Conservation (phyloP, 2,113 vertebrate species). For the Microtus pennsylvanicus region DNA sequence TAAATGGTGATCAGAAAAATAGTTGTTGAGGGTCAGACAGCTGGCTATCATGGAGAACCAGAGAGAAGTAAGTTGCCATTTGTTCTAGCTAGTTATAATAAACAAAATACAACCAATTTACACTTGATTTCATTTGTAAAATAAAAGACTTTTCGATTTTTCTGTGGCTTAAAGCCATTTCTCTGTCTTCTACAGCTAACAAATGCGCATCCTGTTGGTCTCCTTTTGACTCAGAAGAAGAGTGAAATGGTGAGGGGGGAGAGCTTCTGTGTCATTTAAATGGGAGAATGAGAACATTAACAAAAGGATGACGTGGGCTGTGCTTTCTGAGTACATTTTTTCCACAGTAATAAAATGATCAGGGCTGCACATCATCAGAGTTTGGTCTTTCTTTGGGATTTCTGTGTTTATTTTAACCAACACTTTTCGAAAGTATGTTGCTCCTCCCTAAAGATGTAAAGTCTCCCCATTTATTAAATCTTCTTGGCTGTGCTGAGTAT, state of each 20-base stretch:
- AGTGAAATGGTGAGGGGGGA: neutral
- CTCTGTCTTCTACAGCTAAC: slow-evolving; percentile 16
- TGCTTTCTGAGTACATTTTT: slow-evolving; percentile 72
- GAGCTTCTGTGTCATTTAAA: slow-evolving; percentile 26
- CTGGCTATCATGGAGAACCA: neutral
- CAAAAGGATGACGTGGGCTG: slow-evolving; percentile 51
- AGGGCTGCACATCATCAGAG: slow-evolving; percentile 71
- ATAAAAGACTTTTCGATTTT: neutral
- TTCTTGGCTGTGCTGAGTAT: slow-evolving; percentile 69
- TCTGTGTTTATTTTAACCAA: slow-evolving; percentile 81
- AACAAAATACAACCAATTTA: neutral
- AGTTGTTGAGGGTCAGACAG: neutral
- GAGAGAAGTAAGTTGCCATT: neutral
- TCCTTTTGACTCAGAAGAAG: slow-evolving; percentile 40
- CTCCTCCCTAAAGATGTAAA: slow-evolving; percentile 83
- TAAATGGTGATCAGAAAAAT: slow-evolving; percentile 36
- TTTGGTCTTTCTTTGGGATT: slow-evolving; percentile 75
- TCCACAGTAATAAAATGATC: slow-evolving; percentile 79
- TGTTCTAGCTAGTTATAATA: neutral
- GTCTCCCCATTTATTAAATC: slow-evolving; percentile 81
- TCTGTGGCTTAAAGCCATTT: slow-evolving; percentile 5
- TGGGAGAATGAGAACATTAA: slow-evolving; percentile 54
- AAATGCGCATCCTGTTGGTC: neutral
- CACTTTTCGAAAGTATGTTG: slow-evolving; percentile 72
- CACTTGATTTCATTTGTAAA: slow-evolving; percentile 46